Base-by-base conservation (phyloP, 1,140 invertebrate genomes). In the Zophobas morio region DNA sequence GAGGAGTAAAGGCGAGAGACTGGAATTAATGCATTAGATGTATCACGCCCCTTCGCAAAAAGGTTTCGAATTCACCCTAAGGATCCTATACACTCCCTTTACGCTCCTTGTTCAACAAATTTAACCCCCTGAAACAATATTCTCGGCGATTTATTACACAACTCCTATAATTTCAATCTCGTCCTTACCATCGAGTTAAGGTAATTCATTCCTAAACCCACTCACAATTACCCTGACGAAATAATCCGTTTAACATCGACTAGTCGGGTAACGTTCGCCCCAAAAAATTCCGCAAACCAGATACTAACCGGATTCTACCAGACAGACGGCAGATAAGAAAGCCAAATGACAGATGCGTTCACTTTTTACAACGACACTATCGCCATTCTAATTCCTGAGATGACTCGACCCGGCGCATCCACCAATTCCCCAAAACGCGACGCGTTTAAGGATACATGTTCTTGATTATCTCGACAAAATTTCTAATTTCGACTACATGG, bases 11-110 rank as follows among this genome's bases (percentile, higher is more conserved):
- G 39, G 60, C 60, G 60, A 66, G 60, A 66, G 60, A 66, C 60
- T 66, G 60, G 60, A 66, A 66, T 66, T 66, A 66, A 66, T 66
- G 60, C 60, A 66, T 66, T 66, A 66, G 60, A 66, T 66, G 60
- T 66, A 66, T 66, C 60, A 66, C 60, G 60, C 60, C 60, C 60
- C 60, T 66, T 66, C 60, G 60, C 60, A 66, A 66, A 66, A 66
- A 66, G 60, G 60, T 66, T 66, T 66, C 60, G 60, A 66, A 66
- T 66, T 66, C 60, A 66, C 60, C 60, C 60, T 66, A 66, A 66
- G 60, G 60, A 66, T 66, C 60, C 60, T 66, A 66, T 66, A 66
- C 60, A 42, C 60, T 46, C 60, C 60, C 60, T 66, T 66, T 66
- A 42, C 60, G 60, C 39, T 66, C 39, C 60, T 66, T 66, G 60